Evolutionary conservation across 1,140 invertebrate genomes (phyloP), one percentile per base, ranked within the genome.

Genomic region (Acromyrmex heyeri): DNA sequence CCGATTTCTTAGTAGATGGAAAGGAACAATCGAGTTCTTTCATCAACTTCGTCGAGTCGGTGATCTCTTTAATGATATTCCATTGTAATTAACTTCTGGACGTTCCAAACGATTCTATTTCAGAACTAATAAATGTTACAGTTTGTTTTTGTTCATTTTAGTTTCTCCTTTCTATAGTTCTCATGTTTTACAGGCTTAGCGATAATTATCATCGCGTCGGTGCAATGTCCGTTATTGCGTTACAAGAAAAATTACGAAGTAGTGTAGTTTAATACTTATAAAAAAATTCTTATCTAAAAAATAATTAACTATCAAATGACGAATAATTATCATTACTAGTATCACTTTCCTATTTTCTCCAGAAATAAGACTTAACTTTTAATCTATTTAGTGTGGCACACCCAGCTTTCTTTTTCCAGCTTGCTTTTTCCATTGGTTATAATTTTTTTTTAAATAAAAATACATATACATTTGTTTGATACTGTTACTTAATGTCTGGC

Each of bases 11-110:
- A 18, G 12, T 50, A 50, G 67, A 59, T 59, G 48, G 48, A 50
- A 38, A 59, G 16, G n/a, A 27, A 72, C n/a, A 44, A 12, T 14
- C 7, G 18, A 38, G 3, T 67, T 7, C 44, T 8, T 65, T 64
- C n/a, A n/a, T 57, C 77, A 69, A 2, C 44, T 27, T 34, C 14
- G 24, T 21, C 50, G 69, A 44, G 10, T 6, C 34, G 16, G 48
- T 7, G 27, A 65, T 27, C 53, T 73, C 38, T 48, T 83, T 73
- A 61, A 61, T 61, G 55, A 75, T 34, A 24, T 73, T 62, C 79
- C 69, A 34, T 75, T 75, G 55, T 75, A 83, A 83, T 83, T 73
- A 83, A 83, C 67, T 61, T 55, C 79, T 75, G 55, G 61, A 72
- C 57, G 65, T 61, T 59, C 12, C 55, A 4, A 83, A 38, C 34